Percentiles rank a stretch among this genome's conserved stretches.
phyloP scores from a whole-genome alignment of 2,888 invertebrate species.

The Amblyjoppa fuscipennis region DNA sequence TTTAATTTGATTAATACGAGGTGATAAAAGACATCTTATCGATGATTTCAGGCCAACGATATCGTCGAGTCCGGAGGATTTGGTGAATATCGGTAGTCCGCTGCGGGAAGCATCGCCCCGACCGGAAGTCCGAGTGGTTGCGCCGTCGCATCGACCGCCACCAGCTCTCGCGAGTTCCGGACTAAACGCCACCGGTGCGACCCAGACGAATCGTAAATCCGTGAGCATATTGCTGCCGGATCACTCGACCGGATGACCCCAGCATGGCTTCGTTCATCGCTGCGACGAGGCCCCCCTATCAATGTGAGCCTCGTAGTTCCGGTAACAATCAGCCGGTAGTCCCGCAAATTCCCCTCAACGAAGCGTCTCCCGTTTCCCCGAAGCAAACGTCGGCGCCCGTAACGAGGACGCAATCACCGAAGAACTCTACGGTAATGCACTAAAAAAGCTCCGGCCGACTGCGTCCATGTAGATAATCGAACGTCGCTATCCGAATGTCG shows the following conservation, averaged over 20 bases:
- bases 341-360: constrained; percentile 26
- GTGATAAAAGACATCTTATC: not conserved
- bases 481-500: constrained; percentile 3
- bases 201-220: constrained; percentile 79
- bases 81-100: constrained; percentile 75
- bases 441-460: constrained; percentile 4
- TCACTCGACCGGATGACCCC: constrained; percentile 81
- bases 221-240: constrained; percentile 83
- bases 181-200: constrained; percentile 16
- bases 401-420: constrained; percentile 15
- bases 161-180: constrained; percentile 68
- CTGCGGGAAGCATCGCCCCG: constrained; percentile 77
- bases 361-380: constrained; percentile 22
- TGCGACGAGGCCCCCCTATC: constrained; percentile 78
- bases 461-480: constrained; percentile 29
- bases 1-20: not conserved
- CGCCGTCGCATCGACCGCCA: constrained; percentile 79
- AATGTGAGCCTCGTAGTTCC: constrained; percentile 68
- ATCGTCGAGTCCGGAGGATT: constrained; percentile 74
- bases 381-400: constrained; percentile 28
- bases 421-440: constrained; percentile 22
- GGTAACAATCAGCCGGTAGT: constrained; percentile 32
- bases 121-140: constrained; percentile 82
- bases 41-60: constrained; percentile 71
- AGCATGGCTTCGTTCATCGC: constrained; percentile 79